Base-by-base conservation (phyloP, 2,113 vertebrate species). In the Prolemur simus region DNA sequence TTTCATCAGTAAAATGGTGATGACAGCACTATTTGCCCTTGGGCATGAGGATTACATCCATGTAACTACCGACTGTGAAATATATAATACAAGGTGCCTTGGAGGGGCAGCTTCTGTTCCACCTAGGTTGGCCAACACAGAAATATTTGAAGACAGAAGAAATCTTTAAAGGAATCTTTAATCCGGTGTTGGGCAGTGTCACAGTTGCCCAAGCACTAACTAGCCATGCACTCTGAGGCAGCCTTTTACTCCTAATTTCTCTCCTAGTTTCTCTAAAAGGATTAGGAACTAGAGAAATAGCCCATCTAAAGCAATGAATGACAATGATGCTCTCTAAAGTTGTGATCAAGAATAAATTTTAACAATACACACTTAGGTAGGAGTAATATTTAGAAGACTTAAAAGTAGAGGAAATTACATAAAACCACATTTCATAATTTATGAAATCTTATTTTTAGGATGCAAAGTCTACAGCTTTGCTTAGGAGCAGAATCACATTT, bases 381-480 rank as follows among this genome's bases (percentile, higher is more conserved):
- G 96, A 98, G 94, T 97, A 90, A 83, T 82, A 83, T 2, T n/a
- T 73, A 0, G 54, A 81, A 77, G 47, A 5, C 29, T 78, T 29
- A 2, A 87, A 68, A 82, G 27, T 73, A 77, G 34, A 96, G 54
- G 34, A 92, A 91, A 76, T 93, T 56, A 64, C 6, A 76, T 68
- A 80, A 69, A 94, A 20, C 0, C 4, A 27, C 73, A 2, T 32
- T 98, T 7, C 89, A 98, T 98, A 97, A 98, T 97, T 96, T 96
- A 98, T 89, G 34, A 96, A 1, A 10, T 93, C 95, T 93, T 95
- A 95, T 98, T 97, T 98, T 97, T 83, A 66, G 2, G 17, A 85
- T 87, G 47, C 14, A 54, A 84, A 95, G 58, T 95, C 81, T 4
- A 42, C 8, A 52, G 11, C 25, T 93, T 93, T 89, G 20, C 64